Evolutionary conservation across 1,140 invertebrate species (phyloP).

Genomic region (Neomicropteryx cornuta): DNA sequence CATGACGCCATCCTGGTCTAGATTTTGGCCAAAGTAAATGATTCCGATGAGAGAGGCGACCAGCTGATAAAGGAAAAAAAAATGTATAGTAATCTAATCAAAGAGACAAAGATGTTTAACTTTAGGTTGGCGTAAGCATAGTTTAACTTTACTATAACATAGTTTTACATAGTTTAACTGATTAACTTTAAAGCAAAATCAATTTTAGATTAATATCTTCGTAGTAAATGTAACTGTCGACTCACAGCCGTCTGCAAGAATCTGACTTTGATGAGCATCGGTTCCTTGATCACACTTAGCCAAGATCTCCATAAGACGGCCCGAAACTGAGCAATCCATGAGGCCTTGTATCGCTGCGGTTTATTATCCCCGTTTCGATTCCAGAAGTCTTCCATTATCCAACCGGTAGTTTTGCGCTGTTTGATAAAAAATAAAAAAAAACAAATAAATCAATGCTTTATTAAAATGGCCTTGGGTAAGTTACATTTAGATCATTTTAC

Average conservation of each 20-base stretch:
- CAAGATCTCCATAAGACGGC: slow-evolving; percentile 86
- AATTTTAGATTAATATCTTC: slow-evolving; percentile 6
- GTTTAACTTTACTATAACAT: not conserved
- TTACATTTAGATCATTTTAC: no score
- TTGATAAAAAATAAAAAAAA: not conserved
- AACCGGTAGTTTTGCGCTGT: slow-evolving; percentile 28
- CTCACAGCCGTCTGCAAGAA: slow-evolving; percentile 81
- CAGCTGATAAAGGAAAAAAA: slow-evolving; percentile 48
- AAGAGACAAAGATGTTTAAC: slow-evolving; percentile 2
- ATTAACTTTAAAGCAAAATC: not conserved
- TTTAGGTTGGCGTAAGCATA: not conserved
- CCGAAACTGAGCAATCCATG: slow-evolving; percentile 79
- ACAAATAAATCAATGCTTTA: not conserved
- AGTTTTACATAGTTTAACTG: not conserved
- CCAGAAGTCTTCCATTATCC: slow-evolving; percentile 31
- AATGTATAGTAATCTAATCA: not conserved
- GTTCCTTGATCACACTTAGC: slow-evolving; percentile 79
- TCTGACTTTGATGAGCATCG: slow-evolving; percentile 78
- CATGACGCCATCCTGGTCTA: slow-evolving; percentile 82
- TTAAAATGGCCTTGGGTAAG: not conserved
- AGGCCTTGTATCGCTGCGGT: slow-evolving; percentile 59
- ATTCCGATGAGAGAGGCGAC: slow-evolving; percentile 77
- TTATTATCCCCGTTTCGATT: slow-evolving; percentile 18
- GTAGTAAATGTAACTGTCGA: slow-evolving; percentile 15
- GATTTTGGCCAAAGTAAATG: slow-evolving; percentile 77